Evolutionary conservation across 2,888 invertebrate genomes (phyloP), one percentile per base, ranked within the genome.

Genomic region (Tetramorium bicarinatum): DNA sequence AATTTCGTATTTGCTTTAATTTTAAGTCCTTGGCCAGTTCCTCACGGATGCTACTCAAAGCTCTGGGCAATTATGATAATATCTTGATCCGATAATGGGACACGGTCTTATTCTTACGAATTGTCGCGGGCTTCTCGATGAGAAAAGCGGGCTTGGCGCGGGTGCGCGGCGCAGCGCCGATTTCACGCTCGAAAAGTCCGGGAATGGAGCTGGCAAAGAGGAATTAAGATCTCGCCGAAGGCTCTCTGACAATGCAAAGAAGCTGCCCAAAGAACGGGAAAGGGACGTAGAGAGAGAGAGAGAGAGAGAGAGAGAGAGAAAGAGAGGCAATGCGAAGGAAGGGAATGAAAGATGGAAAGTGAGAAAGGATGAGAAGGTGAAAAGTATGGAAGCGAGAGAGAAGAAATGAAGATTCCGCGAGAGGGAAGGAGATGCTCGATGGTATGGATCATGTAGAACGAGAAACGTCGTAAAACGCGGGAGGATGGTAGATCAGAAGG

Each of bases 31-130:
- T 13, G 56, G 34, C 56, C 56, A 47, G 74, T 62, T 18, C 38
- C 56, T 67, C 44, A 61, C 64, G 71, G 66, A 74, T 47, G 62
- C 52, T 13, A 18, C 47, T 71, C 88, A 83, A 84, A 83, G 75
- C 83, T 72, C 83, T 74, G 66, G 86, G 90, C 90, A 90, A 90
- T 90, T 89, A 89, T 88, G 90, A 90, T 90, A 90, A 90, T 90
- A 90, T 89, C 90, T 90, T 89, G 90, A 90, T 90, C 90, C 90
- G 90, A 90, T 90, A 90, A 90, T 89, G 90, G 89, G 89, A 88
- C 89, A 84, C 86, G 88, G 86, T 88, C 89, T 90, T 90, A 89
- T 90, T 90, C 89, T 88, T 90, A 87, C 89, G 88, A 90, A 89
- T 90, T 88, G 89, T 89, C 89, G 85, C 89, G 87, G 85, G 88